These are phyloP conservation scores for Vultur gryphus DNA, from an alignment of 2,797 vertebrate species.

Conservation along the genomic window DNA sequence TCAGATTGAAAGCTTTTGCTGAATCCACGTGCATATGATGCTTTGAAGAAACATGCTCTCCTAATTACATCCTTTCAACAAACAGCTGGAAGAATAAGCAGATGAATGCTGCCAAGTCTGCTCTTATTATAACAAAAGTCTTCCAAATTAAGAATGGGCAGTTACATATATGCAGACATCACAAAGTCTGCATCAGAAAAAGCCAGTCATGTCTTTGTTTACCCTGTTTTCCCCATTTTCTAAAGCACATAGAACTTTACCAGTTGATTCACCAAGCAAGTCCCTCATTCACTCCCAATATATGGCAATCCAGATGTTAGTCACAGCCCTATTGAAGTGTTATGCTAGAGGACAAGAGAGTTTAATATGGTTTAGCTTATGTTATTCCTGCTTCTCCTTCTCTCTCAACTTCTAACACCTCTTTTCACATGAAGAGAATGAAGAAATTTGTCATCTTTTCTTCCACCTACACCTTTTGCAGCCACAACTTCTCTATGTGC, in stretches of 20 bases:
- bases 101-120: neutral
- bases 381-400: neutral
- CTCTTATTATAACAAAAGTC: neutral
- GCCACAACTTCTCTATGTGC: neutral
- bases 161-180: neutral
- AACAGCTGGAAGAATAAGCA: conserved; percentile 6
- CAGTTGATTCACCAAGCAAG: neutral
- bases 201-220: neutral
- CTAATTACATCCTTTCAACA: neutral
- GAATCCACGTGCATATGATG: neutral
- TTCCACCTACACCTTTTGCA: neutral
- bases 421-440: neutral
- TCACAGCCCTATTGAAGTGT: neutral
- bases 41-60: neutral
- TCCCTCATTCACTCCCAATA: neutral
- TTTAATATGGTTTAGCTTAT: neutral
- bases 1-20: neutral
- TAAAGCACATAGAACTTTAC: neutral
- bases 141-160: neutral
- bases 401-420: neutral
- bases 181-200: neutral
- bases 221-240: neutral
- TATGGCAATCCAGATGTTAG: neutral
- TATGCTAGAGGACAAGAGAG: neutral
- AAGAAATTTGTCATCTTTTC: neutral